These are phyloP conservation scores for Drosophila dunni DNA, from an alignment of 1,140 invertebrate genomes.

Conservation along the genomic window DNA sequence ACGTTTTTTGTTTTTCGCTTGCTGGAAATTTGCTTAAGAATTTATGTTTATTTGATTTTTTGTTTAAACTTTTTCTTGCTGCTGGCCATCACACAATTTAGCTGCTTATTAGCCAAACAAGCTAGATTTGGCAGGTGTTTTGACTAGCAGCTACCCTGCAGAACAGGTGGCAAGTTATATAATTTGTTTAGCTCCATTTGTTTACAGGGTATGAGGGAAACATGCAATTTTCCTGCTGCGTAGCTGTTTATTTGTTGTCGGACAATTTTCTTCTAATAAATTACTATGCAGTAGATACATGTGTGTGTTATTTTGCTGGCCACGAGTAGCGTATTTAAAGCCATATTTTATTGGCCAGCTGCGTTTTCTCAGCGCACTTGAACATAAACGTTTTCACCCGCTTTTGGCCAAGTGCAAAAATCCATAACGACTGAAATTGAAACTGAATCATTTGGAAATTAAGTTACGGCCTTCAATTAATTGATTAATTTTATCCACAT, in stretches of 20 bases:
- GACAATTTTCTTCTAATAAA: slow-evolving; percentile 14
- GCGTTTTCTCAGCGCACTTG: slow-evolving; percentile 17
- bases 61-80: slow-evolving; percentile 7
- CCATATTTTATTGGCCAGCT: slow-evolving; percentile 19
- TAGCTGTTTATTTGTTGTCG: background rate
- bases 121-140: background rate
- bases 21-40: slow-evolving; percentile 26
- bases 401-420: background rate
- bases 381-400: too few relatives aligned
- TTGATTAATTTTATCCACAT: slow-evolving; percentile 32
- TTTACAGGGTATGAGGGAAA: background rate
- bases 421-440: background rate
- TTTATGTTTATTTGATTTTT: slow-evolving; percentile 28
- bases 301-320: background rate
- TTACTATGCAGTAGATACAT: background rate
- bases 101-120: slow-evolving; percentile 2
- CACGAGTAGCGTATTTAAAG: slow-evolving; percentile 10
- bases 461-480: slow-evolving; percentile 23
- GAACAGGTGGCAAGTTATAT: background rate
- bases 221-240: background rate
- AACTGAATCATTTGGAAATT: slow-evolving; percentile 18
- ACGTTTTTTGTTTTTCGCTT: slow-evolving; percentile 20
- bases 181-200: too few relatives aligned
- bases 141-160: slow-evolving; percentile 5
- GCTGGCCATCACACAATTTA: slow-evolving; percentile 2